Percentiles rank a stretch among this genome's conserved stretches.
Conservation (phyloP, 2,888 invertebrate species). For the Thelaira solivaga region DNA sequence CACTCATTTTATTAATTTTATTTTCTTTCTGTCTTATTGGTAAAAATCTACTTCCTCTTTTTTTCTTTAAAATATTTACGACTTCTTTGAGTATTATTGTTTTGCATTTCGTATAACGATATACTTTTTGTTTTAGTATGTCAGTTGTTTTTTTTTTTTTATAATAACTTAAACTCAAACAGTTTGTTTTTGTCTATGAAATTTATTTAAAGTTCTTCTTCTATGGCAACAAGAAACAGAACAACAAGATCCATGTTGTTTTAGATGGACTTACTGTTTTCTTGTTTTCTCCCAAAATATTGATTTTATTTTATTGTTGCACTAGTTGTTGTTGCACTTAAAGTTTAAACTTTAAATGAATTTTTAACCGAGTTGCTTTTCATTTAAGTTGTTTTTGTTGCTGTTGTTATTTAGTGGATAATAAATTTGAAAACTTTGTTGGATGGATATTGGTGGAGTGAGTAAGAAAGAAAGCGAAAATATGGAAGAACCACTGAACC, state of each 20-base stretch:
- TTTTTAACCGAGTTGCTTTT: conserved; percentile 8
- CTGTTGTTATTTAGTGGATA: not conserved
- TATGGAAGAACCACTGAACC: not conserved
- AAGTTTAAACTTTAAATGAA: conserved; percentile 24
- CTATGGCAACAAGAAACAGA: conserved; percentile 1
- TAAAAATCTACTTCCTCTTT: too few species aligned
- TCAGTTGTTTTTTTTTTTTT: conserved; percentile 27
- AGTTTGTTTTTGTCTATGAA: conserved; percentile 57
- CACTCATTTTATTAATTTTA: too few species aligned
- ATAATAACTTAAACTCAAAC: conserved; percentile 26
- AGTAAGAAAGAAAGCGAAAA: not conserved
- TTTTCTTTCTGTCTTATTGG: too few species aligned
- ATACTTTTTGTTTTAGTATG: conserved; percentile 12
- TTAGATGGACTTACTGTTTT: conserved; percentile 3
- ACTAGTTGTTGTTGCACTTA: conserved; percentile 1
- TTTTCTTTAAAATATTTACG: too few species aligned
- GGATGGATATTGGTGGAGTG: not conserved
- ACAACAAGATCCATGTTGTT: not conserved
- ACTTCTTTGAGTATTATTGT: too few species aligned
- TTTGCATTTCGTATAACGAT: conserved; percentile 1
- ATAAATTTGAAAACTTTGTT: conserved; percentile 15
- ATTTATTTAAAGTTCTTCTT: conserved; percentile 44
- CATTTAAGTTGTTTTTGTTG: conserved; percentile 3
- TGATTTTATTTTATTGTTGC: conserved; percentile 33
- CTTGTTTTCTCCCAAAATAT: conserved; percentile 24